Evolutionary conservation across 2,113 vertebrate species (phyloP).

Genomic region (Calyptommatus sinebrachiatus): DNA sequence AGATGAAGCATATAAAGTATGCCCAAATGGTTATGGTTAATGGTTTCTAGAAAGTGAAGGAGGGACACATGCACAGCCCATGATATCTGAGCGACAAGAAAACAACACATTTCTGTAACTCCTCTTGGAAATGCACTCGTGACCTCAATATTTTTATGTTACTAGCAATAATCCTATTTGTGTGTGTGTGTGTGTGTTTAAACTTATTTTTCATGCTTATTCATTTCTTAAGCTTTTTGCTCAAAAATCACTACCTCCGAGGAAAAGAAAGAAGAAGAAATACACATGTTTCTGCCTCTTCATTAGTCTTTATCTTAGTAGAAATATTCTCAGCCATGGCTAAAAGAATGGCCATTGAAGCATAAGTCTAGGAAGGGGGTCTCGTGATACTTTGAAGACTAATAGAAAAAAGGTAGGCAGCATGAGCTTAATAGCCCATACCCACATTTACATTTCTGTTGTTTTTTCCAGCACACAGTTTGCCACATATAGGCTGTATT

Average conservation of each 20-base stretch:
- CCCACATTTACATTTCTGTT: too few relatives aligned
- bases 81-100: background rate
- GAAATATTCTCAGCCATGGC: background rate
- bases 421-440: too few relatives aligned
- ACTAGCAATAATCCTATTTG: too few relatives aligned
- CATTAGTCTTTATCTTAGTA: background rate
- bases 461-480: too few relatives aligned
- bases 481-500: too few relatives aligned
- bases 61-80: background rate
- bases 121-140: background rate
- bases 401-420: too few relatives aligned
- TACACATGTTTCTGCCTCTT: background rate
- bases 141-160: background rate
- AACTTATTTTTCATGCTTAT: background rate
- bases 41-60: background rate
- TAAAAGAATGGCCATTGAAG: background rate
- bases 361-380: background rate
- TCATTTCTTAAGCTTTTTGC: background rate
- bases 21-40: background rate
- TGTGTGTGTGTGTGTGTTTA: too few relatives aligned
- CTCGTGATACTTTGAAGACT: too few relatives aligned
- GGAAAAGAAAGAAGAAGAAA: background rate
- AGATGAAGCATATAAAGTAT: background rate
- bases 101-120: background rate
- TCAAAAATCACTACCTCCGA: background rate